Conservation (phyloP, 2,113 vertebrate species). For the Limanda limanda region DNA sequence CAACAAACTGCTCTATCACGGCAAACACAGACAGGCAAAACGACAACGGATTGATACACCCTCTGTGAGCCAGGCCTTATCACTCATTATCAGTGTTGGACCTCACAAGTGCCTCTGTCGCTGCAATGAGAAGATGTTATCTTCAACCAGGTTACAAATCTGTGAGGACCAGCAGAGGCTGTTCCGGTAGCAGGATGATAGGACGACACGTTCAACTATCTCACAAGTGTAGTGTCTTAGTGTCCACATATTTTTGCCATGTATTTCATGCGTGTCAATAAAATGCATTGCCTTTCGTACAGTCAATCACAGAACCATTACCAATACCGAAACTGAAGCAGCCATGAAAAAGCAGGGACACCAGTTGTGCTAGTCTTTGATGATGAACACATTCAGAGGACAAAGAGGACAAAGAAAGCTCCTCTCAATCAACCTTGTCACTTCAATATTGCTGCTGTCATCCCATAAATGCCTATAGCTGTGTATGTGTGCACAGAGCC, state of each 20-base stretch:
- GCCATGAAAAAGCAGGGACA: neutral
- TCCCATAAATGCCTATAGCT: conserved; percentile 41
- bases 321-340: neutral
- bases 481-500: conserved; percentile 1
- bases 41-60: neutral
- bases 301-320: neutral
- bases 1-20: neutral
- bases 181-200: neutral
- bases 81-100: neutral
- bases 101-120: neutral
- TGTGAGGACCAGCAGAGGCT: neutral
- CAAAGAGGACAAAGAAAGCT: conserved; percentile 39
- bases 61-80: neutral
- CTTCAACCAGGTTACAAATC: too few relatives aligned
- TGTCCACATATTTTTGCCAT: neutral
- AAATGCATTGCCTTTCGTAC: neutral
- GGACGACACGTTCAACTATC: neutral
- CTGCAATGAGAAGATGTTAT: neutral
- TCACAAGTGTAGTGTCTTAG: neutral
- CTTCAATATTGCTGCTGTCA: conserved; percentile 35
- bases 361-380: neutral
- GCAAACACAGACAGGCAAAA: neutral
- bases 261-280: neutral
- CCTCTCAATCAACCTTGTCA: conserved; percentile 54
- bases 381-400: conserved; percentile 38